Conservation (phyloP, 2,797 vertebrate species). For the Intellagama lesueurii region DNA sequence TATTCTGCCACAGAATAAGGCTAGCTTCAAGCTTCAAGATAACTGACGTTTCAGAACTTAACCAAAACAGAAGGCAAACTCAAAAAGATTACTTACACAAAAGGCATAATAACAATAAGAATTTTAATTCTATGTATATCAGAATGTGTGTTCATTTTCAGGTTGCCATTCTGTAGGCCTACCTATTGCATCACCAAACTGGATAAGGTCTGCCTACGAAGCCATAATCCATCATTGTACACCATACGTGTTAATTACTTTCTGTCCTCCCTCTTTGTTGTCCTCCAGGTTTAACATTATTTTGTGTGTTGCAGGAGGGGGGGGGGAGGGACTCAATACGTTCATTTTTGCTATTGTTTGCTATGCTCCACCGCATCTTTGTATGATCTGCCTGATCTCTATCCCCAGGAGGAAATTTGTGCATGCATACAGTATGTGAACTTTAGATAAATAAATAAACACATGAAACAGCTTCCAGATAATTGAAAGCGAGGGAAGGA, state of each 20-base stretch:
- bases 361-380: constrained; percentile 78
- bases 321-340: constrained; percentile 62
- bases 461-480: constrained; percentile 88
- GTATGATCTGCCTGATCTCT: constrained; percentile 80
- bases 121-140: not conserved
- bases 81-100: not conserved
- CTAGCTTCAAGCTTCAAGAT: too few species aligned
- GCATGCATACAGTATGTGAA: constrained; percentile 90
- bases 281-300: constrained; percentile 70
- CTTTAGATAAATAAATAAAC: constrained; percentile 96
- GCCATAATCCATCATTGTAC: constrained; percentile 82
- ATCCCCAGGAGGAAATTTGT: constrained; percentile 86
- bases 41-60: too few species aligned
- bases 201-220: constrained; percentile 80
- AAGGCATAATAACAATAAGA: too few species aligned
- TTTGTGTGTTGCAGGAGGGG: not conserved
- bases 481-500: constrained; percentile 91
- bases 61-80: not conserved
- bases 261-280: constrained; percentile 77
- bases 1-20: too few species aligned
- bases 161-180: constrained; percentile 65
- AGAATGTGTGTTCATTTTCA: constrained; percentile 65
- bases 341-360: constrained; percentile 86
- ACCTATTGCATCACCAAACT: constrained; percentile 77
- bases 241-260: constrained; percentile 80